These are phyloP conservation scores for Eulithis testata DNA, from an alignment of 2,888 invertebrate species.

Conservation along the genomic window DNA sequence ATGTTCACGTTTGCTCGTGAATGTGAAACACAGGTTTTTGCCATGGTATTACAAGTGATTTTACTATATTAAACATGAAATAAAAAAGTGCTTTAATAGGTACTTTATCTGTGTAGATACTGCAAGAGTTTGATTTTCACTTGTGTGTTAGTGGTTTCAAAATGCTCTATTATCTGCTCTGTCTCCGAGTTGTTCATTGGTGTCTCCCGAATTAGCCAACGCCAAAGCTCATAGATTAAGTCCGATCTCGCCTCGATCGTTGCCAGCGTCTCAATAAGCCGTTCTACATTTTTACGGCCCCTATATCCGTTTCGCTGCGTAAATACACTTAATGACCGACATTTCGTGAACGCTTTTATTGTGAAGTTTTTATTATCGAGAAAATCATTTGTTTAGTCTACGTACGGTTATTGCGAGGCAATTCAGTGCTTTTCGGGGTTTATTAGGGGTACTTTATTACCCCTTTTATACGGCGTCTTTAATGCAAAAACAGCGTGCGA, in stretches of 20 bases:
- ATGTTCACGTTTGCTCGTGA: constrained; percentile 64
- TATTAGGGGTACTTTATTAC: constrained; percentile 81
- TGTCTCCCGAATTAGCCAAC: constrained; percentile 62
- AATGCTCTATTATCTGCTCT: constrained; percentile 58
- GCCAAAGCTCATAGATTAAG: constrained; percentile 70
- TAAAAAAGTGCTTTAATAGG: not conserved
- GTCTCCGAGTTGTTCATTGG: constrained; percentile 35
- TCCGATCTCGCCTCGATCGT: constrained; percentile 64
- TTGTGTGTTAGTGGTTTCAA: not conserved
- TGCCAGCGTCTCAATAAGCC: constrained; percentile 82
- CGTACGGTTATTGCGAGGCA: constrained; percentile 78
- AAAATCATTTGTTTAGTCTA: constrained; percentile 84
- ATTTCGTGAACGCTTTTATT: constrained; percentile 82
- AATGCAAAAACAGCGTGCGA: constrained; percentile 64
- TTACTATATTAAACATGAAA: constrained; percentile 49
- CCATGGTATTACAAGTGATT: constrained; percentile 68
- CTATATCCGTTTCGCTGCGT: constrained; percentile 82
- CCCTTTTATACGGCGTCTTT: constrained; percentile 68
- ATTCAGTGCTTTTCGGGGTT: constrained; percentile 76
- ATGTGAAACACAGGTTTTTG: constrained; percentile 66
- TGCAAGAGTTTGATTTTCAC: constrained; percentile 44
- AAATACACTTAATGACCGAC: constrained; percentile 83
- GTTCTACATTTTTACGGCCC: constrained; percentile 79
- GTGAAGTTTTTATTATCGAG: constrained; percentile 83
- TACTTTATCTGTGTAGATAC: no score